These are phyloP conservation scores for Tetranychus piercei DNA, from an alignment of 2,888 invertebrate species.

Conservation along the genomic window DNA sequence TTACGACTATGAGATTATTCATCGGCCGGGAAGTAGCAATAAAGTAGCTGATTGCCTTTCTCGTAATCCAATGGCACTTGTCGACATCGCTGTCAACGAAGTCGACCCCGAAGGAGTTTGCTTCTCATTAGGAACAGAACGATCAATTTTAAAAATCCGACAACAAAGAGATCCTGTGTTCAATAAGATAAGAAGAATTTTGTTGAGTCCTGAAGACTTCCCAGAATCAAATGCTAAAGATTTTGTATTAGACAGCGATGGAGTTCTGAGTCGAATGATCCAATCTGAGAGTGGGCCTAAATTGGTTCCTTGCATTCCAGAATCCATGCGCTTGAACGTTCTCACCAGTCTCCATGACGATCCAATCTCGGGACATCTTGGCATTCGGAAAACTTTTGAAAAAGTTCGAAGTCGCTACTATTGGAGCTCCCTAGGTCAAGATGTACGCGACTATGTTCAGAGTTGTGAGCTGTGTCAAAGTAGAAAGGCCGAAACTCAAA, in stretches of 20 bases:
- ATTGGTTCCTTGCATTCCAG: background rate
- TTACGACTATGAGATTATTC: background rate
- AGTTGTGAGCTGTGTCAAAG: background rate
- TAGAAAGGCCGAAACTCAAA: background rate
- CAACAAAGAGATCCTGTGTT: background rate
- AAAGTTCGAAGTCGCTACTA: background rate
- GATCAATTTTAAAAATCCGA: background rate
- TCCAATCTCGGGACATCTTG: conserved; percentile 7
- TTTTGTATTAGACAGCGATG: background rate
- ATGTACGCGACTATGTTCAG: background rate
- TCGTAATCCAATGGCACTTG: background rate
- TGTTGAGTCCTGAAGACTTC: background rate
- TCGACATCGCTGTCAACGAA: background rate
- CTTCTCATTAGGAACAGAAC: too few relatives aligned
- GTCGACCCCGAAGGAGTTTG: too few relatives aligned
- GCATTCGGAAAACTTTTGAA: background rate
- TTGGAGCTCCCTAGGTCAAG: background rate
- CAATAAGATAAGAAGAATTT: background rate
- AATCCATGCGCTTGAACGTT: background rate
- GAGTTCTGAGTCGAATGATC: background rate
- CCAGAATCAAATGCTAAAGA: background rate
- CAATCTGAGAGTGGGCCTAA: background rate
- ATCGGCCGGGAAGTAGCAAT: background rate
- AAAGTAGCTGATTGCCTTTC: conserved; percentile 11
- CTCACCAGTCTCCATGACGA: background rate